phyloP scores from a whole-genome alignment of 37 sponge, comb jelly and placozoan species.

The Axinella damicornis region DNA sequence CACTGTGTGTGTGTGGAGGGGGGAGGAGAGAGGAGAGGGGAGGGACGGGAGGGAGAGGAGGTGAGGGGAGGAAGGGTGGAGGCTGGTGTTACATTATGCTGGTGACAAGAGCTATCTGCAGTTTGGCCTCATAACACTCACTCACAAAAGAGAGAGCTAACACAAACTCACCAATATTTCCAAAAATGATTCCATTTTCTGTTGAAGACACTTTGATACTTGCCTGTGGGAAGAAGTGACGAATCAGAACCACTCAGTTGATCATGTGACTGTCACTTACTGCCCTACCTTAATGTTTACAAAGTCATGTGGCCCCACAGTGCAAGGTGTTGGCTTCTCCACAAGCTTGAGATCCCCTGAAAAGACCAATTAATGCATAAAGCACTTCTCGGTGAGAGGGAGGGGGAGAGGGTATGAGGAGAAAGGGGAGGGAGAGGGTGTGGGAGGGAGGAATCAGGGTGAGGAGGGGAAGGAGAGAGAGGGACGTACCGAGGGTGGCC shows the following conservation, averaged over 20 bases:
- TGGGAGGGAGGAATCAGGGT: background rate
- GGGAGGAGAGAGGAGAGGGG: no score
- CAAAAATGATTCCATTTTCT: slow-evolving; percentile 99
- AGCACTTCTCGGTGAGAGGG: no score
- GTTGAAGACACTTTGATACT: slow-evolving; percentile 97
- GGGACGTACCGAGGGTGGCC: slow-evolving; percentile 86
- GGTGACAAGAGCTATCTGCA: no score
- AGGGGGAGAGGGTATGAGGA: no score
- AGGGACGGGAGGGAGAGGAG: no score
- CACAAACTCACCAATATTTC: slow-evolving; percentile 89
- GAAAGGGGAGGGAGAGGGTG: background rate
- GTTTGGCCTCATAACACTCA: background rate
- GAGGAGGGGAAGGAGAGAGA: background rate
- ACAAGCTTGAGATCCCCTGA: slow-evolving; percentile 94
- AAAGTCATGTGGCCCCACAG: slow-evolving; percentile 95
- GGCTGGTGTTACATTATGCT: background rate
- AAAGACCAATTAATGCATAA: no score
- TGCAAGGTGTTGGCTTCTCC: slow-evolving; percentile 91
- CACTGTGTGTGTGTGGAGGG: slow-evolving; percentile 69
- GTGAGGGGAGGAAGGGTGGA: background rate
- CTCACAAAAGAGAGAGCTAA: no score
- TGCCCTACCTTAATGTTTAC: slow-evolving; percentile 89
- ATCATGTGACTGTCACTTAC: slow-evolving; percentile 13
- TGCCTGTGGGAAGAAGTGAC: slow-evolving; percentile 33
- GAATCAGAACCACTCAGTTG: background rate